Evolutionary conservation across 2,113 vertebrate species (phyloP), one percentile per base, ranked within the genome.

Genomic region (Carassius auratus): DNA sequence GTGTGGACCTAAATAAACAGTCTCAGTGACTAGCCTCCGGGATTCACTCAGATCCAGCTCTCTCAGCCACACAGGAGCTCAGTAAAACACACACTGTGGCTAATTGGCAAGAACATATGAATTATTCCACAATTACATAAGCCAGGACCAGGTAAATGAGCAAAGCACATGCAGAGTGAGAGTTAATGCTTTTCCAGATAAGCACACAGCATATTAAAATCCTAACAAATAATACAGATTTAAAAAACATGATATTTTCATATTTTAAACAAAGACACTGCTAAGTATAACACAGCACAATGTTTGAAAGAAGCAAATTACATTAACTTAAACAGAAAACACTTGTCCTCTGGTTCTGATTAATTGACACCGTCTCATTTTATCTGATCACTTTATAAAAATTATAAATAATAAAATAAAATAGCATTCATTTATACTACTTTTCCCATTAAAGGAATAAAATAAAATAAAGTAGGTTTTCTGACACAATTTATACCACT

Each of bases 51-150:
- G 14, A 82, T 77, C 57, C 76, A 62, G 50, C 83, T 71, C 64
- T 85, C 77, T 69, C 64, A 71, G 73, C 55, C 66, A 48, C 87
- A 88, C 81, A 89, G 91, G 87, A 87, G 89, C 87, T 87, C 86
- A 84, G 86, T 87, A 89, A 89, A 92, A 90, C 89, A 92, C 93
- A 92, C 19, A 84, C 79, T 80, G 48, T 12, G 52, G 88, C 88
- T 93, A 93, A 94, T 92, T 93, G 92, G 92, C 86, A 92, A 91
- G 87, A 86, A 83, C 71, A 86, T 88, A 83, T 85, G 91, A 92
- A 94, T 94, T 94, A 93, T 90, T 92, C 84, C 89, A 85, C 92
- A 93, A 93, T 93, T 92, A 93, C 90, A 92, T 87, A 89, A 89
- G 89, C 14, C 86, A 84, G 61, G 83, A 78, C 86, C 85, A 88